phyloP scores from a whole-genome alignment of 2,113 vertebrate genomes.

The Apodemus sylvaticus region DNA sequence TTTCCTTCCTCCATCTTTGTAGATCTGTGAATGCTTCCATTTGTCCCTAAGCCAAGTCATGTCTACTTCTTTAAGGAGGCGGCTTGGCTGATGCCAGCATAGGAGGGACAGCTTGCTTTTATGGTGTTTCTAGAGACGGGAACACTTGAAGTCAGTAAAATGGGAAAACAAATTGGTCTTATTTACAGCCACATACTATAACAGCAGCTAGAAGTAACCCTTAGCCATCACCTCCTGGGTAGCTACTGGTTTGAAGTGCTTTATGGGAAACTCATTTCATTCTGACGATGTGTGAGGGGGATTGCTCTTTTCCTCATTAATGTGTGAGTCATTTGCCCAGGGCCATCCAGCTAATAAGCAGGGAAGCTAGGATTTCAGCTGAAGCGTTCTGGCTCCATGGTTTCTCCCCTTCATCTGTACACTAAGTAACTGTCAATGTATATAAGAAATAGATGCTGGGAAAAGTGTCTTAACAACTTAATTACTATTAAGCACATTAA shows the following conservation, averaged over 20 bases:
- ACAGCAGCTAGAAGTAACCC: not conserved
- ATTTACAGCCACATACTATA: not conserved
- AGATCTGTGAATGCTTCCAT: not conserved
- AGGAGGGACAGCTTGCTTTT: not conserved
- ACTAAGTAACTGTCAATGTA: not conserved
- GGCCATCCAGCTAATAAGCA: not conserved
- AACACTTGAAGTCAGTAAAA: constrained; percentile 15
- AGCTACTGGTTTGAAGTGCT: not conserved
- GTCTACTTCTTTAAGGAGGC: constrained; percentile 41
- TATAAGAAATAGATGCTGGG: not conserved
- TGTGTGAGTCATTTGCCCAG: not conserved
- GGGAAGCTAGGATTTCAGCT: not conserved
- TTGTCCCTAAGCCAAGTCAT: constrained; percentile 15
- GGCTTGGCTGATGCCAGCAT: constrained; percentile 38
- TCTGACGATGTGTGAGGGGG: not conserved
- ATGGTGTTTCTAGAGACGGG: constrained; percentile 39
- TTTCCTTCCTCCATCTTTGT: not conserved
- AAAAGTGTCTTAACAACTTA: constrained; percentile 23
- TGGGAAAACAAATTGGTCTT: not conserved
- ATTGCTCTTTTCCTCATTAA: not conserved
- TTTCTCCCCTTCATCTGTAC: not conserved
- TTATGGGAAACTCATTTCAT: not conserved
- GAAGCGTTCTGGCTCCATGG: not conserved
- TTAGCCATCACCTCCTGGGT: not conserved
- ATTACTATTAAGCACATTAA: not conserved